Evolutionary conservation across 2,797 vertebrate species (phyloP), one percentile per base, ranked within the genome.

Genomic region (Champsocephalus gunnari): DNA sequence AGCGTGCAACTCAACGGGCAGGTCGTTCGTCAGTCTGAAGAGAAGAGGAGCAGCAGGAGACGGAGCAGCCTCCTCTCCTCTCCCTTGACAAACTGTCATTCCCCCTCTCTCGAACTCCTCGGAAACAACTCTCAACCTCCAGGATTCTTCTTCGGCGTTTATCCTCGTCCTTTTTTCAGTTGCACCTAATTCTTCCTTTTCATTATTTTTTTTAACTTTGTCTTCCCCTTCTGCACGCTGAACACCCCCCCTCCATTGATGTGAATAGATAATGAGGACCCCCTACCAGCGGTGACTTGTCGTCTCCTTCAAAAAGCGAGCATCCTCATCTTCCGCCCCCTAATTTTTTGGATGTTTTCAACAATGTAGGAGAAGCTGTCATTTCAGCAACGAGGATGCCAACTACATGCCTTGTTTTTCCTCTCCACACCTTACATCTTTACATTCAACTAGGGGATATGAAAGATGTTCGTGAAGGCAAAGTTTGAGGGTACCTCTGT

Each of bases 1-100:
- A 62, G 85, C 82, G 93, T 86, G 85, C 91, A 74, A 76, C 85
- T 89, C 84, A 80, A 87, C 92, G 65, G 88, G 92, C 91, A 94
- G 92, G 90, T 93, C 90, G 92, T 80, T 92, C 89, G 92, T 94
- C 93, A 93, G 92, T 88, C 79, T 82, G 89, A 83, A 89, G 89
- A 82, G 89, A 88, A 79, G 83, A 86, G 76, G 71, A 92, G 90
- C 84, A 80, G 89, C 87, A 84, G 85, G 78, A 90, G 91, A 87
- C 85, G 80, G 81, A 88, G 7, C 78, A 74, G 81, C 83, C 80
- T 86, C 82, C 81, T 83, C 85, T 87, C 80, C 73, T 84, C 82
- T 78, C 68, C 54, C 68, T 90, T 89, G 92, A 89, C 87, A 82
- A 82, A 80, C 85, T 85, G 83, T 85, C 82, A 44, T 69, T 67